Evolutionary conservation across 2,888 invertebrate genomes (phyloP).

Genomic region (Tuta absoluta): DNA sequence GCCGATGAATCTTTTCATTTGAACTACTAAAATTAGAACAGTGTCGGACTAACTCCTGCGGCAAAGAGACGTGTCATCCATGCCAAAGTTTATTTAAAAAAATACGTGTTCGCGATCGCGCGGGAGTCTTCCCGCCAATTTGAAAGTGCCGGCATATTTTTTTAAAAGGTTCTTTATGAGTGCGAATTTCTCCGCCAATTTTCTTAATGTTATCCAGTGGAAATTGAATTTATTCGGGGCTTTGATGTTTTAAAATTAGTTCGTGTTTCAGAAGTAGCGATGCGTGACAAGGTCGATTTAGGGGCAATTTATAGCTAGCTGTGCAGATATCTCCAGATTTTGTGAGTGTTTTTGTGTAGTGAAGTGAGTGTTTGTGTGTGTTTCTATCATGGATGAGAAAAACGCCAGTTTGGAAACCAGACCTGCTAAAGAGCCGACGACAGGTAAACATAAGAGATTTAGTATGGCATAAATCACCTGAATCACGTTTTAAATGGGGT

Average conservation of each 20-base stretch:
- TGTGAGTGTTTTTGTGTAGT: conserved; percentile 33
- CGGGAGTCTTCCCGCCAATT: conserved; percentile 44
- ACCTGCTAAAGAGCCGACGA: conserved; percentile 37
- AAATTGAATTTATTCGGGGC: conserved; percentile 25
- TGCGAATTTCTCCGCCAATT: conserved; percentile 11
- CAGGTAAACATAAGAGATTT: neutral
- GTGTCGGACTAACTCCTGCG: conserved; percentile 59
- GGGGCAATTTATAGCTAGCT: conserved; percentile 43
- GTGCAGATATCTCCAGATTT: conserved; percentile 36
- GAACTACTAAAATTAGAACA: conserved; percentile 67
- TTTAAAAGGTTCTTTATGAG: conserved; percentile 31
- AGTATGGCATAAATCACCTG: neutral
- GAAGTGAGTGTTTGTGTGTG: conserved; percentile 39
- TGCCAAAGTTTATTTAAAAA: conserved; percentile 43
- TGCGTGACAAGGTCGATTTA: conserved; percentile 52
- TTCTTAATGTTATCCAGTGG: conserved; percentile 20
- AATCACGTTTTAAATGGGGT: too few relatives aligned
- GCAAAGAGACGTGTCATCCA: conserved; percentile 52
- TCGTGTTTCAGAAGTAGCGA: conserved; percentile 43
- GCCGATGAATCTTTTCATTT: conserved; percentile 58
- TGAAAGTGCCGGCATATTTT: conserved; percentile 32
- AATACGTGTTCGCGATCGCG: conserved; percentile 46
- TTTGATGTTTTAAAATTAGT: conserved; percentile 40
- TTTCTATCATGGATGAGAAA: conserved; percentile 22
- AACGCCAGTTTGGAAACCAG: conserved; percentile 27